Evolutionary conservation across 2,113 vertebrate species (phyloP), one percentile per base, ranked within the genome.

Genomic region (Polyodon spathula): DNA sequence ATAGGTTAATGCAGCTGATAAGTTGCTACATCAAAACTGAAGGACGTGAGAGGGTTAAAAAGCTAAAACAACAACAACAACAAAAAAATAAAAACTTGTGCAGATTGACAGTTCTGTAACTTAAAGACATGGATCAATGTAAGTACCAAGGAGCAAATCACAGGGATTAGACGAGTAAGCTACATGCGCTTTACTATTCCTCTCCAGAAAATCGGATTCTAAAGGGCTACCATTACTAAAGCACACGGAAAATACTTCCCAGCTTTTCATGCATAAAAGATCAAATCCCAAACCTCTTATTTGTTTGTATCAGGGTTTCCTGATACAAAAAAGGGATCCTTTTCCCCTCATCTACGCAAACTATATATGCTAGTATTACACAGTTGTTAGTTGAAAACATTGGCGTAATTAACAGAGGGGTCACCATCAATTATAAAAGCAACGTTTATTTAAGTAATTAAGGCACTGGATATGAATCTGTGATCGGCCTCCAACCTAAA

Each of bases 181-280:
- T 41, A 41, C 61, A 54, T 27, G 51, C 44, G 17, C 64, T 54
- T 51, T 59, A 54, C 14, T 42, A 46, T 55, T 53, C 54, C 53
- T 54, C 56, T 63, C 60, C 51, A 59, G 48, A 63, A 71, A 65
- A 73, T 71, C 61, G 62, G 67, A 63, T 69, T 66, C 61, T 37
- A 16, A 44, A 60, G 63, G 63, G 55, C 64, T 16, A 9, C 64
- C 40, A 54, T 51, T 46, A 40, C 41, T 62, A 71, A 71, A 71
- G 67, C 66, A 61, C 68, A 42, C 62, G 62, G 56, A 64, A 58
- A 68, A 60, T 65, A 71, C 63, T 65, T 59, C 64, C 41, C 56
- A 53, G 61, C 54, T 59, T 16, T 64, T 16, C 48, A 50, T 50
- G 14, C 12, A 39, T 37, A 10, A 5, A 53, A 46, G 58, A 51